Conservation (phyloP, 2,888 invertebrate genomes). For the Napeogenes inachia region DNA sequence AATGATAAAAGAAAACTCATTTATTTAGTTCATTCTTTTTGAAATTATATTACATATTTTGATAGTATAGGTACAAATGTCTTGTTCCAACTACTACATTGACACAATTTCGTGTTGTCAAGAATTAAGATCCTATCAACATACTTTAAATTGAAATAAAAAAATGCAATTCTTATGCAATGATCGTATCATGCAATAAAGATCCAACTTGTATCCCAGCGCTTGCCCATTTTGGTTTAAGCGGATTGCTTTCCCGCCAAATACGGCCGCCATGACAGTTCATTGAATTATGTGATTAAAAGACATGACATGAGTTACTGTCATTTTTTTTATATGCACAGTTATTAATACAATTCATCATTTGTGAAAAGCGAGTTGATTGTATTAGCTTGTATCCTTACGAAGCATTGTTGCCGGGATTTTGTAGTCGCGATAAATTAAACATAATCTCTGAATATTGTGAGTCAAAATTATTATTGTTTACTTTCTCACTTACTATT, state of each 20-base stretch:
- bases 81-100: background rate
- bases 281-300: constrained; percentile 72
- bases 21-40: too few species aligned
- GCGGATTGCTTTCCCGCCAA: constrained; percentile 76
- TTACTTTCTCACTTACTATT: too few species aligned
- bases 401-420: too few species aligned
- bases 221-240: constrained; percentile 65
- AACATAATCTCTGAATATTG: too few species aligned
- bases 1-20: too few species aligned
- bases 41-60: too few species aligned
- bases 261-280: constrained; percentile 71
- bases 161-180: constrained; percentile 49
- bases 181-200: constrained; percentile 59
- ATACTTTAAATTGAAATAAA: constrained; percentile 12
- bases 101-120: constrained; percentile 5
- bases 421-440: too few species aligned
- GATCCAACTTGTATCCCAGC: constrained; percentile 58
- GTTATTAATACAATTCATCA: constrained; percentile 51
- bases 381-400: constrained; percentile 36
- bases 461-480: too few species aligned
- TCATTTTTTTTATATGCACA: constrained; percentile 52
- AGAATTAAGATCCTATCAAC: constrained; percentile 25
- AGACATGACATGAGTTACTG: constrained; percentile 56
- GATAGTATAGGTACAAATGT: background rate
- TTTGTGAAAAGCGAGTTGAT: constrained; percentile 55